These are phyloP conservation scores for Emydocephalus ijimae DNA, from an alignment of 2,113 vertebrate species.

Conservation along the genomic window DNA sequence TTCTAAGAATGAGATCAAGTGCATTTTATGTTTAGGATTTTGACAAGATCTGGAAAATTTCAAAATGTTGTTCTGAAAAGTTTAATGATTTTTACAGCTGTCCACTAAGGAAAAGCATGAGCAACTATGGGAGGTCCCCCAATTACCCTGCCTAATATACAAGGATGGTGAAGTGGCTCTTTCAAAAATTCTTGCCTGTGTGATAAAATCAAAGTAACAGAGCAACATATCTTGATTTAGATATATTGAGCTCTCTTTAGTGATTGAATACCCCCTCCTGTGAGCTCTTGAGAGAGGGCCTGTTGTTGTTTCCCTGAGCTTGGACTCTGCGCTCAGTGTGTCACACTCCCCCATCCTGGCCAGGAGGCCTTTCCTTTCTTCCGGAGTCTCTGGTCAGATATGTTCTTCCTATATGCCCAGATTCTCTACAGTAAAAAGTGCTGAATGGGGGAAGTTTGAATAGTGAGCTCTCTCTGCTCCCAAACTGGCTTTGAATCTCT, in stretches of 20 bases:
- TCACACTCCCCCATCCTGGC: neutral
- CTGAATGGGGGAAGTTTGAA: neutral
- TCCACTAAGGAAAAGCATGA: no score
- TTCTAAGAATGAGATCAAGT: neutral
- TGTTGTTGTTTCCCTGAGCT: neutral
- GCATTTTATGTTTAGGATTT: neutral
- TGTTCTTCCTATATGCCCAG: no score
- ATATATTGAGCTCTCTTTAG: neutral
- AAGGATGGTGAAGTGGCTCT: neutral
- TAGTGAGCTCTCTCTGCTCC: neutral
- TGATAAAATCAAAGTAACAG: neutral
- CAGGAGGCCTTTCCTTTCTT: neutral
- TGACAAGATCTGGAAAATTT: neutral
- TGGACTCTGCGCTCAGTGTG: neutral
- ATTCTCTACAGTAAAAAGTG: no score
- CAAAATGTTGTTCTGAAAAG: neutral
- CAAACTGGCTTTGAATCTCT: no score
- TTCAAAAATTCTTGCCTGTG: neutral
- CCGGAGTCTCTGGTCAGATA: no score
- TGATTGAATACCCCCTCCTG: neutral
- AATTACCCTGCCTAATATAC: neutral
- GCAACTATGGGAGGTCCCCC: no score
- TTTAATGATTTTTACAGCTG: neutral
- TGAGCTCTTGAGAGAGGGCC: neutral
- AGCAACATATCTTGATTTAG: neutral